Evolutionary conservation across 2,797 vertebrate species (phyloP), one percentile per base, ranked within the genome.

Genomic region (Buceros bicornis): DNA sequence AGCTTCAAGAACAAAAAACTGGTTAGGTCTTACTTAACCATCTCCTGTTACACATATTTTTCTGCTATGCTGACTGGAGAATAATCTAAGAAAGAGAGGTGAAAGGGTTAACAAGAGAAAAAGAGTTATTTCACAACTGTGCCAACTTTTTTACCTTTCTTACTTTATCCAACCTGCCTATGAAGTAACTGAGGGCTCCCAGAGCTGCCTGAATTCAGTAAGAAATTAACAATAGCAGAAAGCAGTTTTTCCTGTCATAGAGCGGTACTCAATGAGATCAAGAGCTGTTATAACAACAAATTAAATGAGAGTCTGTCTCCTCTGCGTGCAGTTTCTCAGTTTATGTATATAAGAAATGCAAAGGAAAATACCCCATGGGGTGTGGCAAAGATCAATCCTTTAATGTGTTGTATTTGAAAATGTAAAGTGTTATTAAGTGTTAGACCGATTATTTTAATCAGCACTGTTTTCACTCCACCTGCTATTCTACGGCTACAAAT

Each of bases 401-500:
- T 92, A 92, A 95, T 69, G 72, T 71, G 74, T 50, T 87, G 33
- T 43, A 83, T 92, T 69, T 93, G 76, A 94, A 93, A 96, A 92
- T 19, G 16, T 76, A 26, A 94, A 89, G 61, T 85, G 69, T n/a
- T 83, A n/a, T 87, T 92, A 93, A 92, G 48, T 94, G 82, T 19
- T 77, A 92, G 61, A 90, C 84, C 85, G 83, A 92, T 93, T 91
- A 87, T 92, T 90, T 92, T 89, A 89, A 92, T 94, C 84, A 93
- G 29, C 35, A 25, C 31, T 71, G 51, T 79, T 95, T 92, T 90
- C 78, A 82, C 48, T 84, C 50, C 53, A 70, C 80, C 60, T 87
- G 60, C 50, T 94, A 86, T 67, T 87, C 66, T 77, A 5, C 40
- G 64, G 64, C 62, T 93, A 84, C 58, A 87, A 70, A 82, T 37